A percentile compares a stretch with the other conserved stretches of the same genome.
Conservation (phyloP, 1,140 invertebrate genomes). For the Lepidurus couesii region DNA sequence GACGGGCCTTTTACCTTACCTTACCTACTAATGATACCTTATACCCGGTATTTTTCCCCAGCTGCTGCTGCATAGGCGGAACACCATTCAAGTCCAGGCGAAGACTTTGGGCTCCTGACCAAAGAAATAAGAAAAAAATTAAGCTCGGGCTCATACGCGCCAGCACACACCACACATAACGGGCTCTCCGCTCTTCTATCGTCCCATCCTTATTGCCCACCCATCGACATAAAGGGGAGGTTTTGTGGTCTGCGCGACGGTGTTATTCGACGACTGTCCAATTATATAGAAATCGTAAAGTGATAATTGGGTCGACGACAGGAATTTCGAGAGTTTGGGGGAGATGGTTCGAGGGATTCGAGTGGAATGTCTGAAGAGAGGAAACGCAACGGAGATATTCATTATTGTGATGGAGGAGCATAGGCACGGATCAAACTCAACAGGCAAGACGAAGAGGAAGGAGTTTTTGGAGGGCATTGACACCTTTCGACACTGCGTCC, state of each 20-base stretch:
- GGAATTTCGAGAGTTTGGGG: background rate
- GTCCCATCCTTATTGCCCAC: background rate
- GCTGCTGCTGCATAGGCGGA: background rate
- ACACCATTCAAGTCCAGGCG: background rate
- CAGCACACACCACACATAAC: constrained; percentile 12
- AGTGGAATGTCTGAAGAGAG: background rate
- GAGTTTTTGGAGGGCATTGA: constrained; percentile 12
- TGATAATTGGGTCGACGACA: constrained; percentile 8
- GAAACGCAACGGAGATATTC: background rate
- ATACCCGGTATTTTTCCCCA: background rate
- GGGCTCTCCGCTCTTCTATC: background rate
- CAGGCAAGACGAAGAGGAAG: background rate
- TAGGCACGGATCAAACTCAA: background rate
- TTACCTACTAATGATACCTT: background rate
- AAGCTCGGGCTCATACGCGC: background rate
- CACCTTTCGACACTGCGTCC: background rate
- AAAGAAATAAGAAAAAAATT: background rate
- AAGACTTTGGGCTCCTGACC: background rate
- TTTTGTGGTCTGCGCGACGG: background rate
- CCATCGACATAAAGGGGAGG: background rate
- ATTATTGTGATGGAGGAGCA: background rate
- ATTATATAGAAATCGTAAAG: background rate
- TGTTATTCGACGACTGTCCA: constrained; percentile 7
- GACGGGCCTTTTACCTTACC: background rate
- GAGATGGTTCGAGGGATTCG: background rate